Base-by-base conservation (phyloP, 2,888 invertebrate genomes). In the Drosophila fungiperda region DNA sequence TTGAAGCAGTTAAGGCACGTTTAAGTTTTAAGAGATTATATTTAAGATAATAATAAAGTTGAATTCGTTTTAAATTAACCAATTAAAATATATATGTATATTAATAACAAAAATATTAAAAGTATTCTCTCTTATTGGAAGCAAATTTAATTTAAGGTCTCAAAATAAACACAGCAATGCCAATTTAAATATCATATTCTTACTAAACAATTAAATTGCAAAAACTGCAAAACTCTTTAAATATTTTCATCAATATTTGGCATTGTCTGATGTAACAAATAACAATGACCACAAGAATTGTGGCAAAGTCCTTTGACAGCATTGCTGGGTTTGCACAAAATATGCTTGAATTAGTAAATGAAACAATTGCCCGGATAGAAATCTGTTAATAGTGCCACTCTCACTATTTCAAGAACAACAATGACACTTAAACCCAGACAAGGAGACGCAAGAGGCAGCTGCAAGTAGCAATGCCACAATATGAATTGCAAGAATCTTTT, bases 311-410 rank as follows among this genome's bases (percentile, higher is more conserved):
- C 36, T 29, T 36, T 60, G 11, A 26, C 20, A 57, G 62, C 64
- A 53, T 54, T 45, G 26, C 23, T 50, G 42, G 15, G 62, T 52
- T 68, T 58, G n/a, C 54, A 50, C 70, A 60, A 72, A 80, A 78
- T 68, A 61, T 68, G 80, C 73, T 76, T 53, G 36, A 23, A 58
- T 45, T 45, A 57, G 72, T 77, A 81, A 83, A 82, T 77, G 70
- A 81, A 83, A 66, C 72, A 74, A 74, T 68, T 67, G 67, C 45
- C 60, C 23, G 26, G 66, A 73, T 77, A 65, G 57, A 59, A 74
- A 74, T 77, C 72, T 80, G 66, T 77, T 82, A 83, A 83, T 77
- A 74, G 71, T 73, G 62, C 68, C 68, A 70, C 73, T 71, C 66
- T 49, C 59, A 70, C 76, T 69, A 82, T 68, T 69, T 69, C 53